Base-by-base conservation (phyloP, 2,113 vertebrate genomes). In the Trematocara variabile region DNA sequence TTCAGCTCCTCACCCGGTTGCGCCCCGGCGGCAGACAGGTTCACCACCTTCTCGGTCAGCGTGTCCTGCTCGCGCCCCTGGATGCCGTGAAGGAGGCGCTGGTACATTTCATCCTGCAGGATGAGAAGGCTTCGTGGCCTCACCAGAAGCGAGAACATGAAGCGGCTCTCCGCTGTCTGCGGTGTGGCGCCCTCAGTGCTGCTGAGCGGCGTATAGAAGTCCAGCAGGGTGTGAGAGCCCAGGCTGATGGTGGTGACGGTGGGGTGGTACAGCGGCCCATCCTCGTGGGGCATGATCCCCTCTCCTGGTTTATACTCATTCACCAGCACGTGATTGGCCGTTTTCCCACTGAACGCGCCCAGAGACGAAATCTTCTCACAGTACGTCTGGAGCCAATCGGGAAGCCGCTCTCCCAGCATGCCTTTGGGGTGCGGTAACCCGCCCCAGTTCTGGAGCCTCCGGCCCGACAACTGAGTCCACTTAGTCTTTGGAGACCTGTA, bases 231-330 rank as follows among this genome's bases (percentile, higher is more conserved):
- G 91, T 97, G 97, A 4, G 97, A 98, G n/a, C 98, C 98, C 88
- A 98, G 89, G 88, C 94, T 98, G 95, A 98, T 95, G 39, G 98
- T 98, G 52, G 97, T 97, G 91, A 98, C 97, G 0, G 97, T 98
- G 2, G 98, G 98, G 93, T 97, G 97, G 92, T 98, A 98, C 6
- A 98, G 88, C 3, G 97, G 97, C 3, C 98, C 98, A 0, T 98
- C 98, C 22, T 97, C 97, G 5, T 98, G 98, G n/a, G 98, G 97
- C 98, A 98, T 98, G 77, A 98, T 98, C 77, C 98, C 98, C 90
- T 98, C 96, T 20, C 97, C 97, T 28, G 93, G 94, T 79, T 95
- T 96, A 77, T 98, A 98, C 82, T 98, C 98, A 20, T 98, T 98
- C 83, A 98, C 97, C 83, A 98, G 93, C 78, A 98, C 97, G 3